Percentiles rank a stretch among this genome's conserved stretches.
Evolutionary conservation across 1,140 invertebrate species (phyloP).

Genomic region (Pararge aegeria): DNA sequence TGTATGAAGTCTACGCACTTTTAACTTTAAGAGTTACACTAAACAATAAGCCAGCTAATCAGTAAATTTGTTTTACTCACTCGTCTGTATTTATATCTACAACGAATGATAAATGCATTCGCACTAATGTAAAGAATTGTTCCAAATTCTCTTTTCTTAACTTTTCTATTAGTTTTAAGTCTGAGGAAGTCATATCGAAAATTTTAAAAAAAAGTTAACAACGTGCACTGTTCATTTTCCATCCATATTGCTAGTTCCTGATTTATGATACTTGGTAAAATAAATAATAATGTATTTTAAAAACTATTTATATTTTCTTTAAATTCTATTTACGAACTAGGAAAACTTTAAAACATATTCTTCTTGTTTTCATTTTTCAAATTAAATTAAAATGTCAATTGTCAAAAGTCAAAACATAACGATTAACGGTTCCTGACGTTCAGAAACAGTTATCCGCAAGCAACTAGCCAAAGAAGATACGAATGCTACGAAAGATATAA

Average conservation of each 20-base stretch:
- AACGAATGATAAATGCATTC: slow-evolving; percentile 95
- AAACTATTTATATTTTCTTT: neutral
- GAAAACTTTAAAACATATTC: neutral
- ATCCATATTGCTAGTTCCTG: neutral
- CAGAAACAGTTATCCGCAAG: too few species aligned
- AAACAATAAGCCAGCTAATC: slow-evolving; percentile 4
- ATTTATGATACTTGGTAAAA: neutral
- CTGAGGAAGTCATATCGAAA: slow-evolving; percentile 54
- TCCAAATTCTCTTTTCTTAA: slow-evolving; percentile 88
- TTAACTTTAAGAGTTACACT: too few species aligned
- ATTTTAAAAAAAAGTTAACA: slow-evolving; percentile 1
- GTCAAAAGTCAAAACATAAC: slow-evolving; percentile 31
- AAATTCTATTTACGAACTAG: neutral
- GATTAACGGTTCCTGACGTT: slow-evolving; percentile 30
- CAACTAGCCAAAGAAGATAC: too few species aligned
- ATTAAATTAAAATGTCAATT: slow-evolving; percentile 32
- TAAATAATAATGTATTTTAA: neutral
- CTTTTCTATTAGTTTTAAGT: slow-evolving; percentile 77
- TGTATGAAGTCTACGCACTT: too few species aligned
- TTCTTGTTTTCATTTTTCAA: slow-evolving; percentile 35
- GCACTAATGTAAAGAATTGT: slow-evolving; percentile 91
- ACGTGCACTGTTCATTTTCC: slow-evolving; percentile 6
- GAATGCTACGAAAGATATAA: too few species aligned
- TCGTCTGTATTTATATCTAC: slow-evolving; percentile 90
- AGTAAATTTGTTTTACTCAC: slow-evolving; percentile 78